A percentile compares a stretch with the other conserved stretches of the same genome.
Evolutionary conservation across 2,113 vertebrate species (phyloP).

Genomic region (Platichthys stellatus): DNA sequence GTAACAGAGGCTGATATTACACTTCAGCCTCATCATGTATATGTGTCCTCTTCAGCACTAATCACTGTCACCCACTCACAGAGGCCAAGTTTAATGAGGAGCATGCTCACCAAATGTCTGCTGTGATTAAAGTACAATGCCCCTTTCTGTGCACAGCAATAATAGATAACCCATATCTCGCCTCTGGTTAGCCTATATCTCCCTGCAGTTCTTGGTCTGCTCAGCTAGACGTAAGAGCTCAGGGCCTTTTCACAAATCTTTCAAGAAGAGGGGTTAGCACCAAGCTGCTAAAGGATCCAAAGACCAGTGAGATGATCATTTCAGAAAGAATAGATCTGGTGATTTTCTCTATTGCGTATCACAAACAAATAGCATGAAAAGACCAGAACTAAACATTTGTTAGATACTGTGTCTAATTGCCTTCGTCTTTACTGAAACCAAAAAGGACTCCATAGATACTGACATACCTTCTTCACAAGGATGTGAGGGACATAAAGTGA

Average conservation of each 20-base stretch:
- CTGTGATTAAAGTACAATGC: conserved; percentile 55
- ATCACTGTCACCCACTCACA: conserved; percentile 70
- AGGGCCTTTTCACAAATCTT: conserved; percentile 39
- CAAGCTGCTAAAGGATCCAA: background rate
- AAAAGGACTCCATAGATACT: background rate
- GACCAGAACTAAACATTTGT: background rate
- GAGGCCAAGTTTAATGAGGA: conserved; percentile 59
- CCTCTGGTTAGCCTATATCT: conserved; percentile 57
- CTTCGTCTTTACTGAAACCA: conserved; percentile 17
- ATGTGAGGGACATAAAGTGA: background rate
- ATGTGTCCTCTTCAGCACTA: conserved; percentile 65
- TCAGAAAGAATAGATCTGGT: background rate
- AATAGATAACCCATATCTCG: conserved; percentile 64
- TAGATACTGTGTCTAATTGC: background rate
- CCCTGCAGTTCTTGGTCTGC: conserved; percentile 25
- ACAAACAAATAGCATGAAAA: background rate
- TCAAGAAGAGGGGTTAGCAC: conserved; percentile 12
- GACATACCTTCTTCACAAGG: too few species aligned
- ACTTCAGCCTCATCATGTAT: conserved; percentile 67
- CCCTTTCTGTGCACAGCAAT: conserved; percentile 53
- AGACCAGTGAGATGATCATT: background rate
- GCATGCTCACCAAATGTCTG: conserved; percentile 58
- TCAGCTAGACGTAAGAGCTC: conserved; percentile 11
- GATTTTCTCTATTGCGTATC: background rate
- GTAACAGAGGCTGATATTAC: conserved; percentile 57